Conservation (phyloP, 2,797 vertebrate species). For the Squalus acanthias region DNA sequence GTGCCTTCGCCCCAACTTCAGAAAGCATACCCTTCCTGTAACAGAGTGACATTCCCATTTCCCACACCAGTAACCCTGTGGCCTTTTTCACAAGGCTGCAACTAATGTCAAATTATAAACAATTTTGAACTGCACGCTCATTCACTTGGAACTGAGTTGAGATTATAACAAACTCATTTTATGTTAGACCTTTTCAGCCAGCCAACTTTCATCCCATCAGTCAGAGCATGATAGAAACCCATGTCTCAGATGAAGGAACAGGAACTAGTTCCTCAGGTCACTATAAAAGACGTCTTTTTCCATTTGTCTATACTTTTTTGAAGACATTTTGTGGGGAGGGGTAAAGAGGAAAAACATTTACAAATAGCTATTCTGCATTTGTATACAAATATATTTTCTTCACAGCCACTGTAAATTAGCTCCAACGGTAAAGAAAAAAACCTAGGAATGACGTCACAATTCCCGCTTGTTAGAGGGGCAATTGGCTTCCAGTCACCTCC, state of each 20-base stretch:
- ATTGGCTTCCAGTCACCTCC: not conserved
- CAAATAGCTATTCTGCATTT: not conserved
- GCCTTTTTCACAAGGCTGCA: not conserved
- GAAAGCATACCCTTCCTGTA: not conserved
- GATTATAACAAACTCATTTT: not conserved
- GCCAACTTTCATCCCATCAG: not conserved
- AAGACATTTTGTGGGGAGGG: not conserved
- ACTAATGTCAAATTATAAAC: not conserved
- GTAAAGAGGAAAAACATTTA: not conserved
- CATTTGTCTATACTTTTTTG: not conserved
- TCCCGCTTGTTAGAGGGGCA: not conserved
- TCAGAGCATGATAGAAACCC: not conserved
- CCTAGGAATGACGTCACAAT: not conserved
- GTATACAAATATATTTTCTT: not conserved
- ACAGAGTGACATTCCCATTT: not conserved
- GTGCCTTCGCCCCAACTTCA: not conserved
- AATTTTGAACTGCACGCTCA: not conserved
- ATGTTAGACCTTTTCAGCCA: not conserved
- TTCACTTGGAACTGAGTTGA: not conserved
- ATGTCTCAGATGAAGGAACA: not conserved
- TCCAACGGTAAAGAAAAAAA: not conserved
- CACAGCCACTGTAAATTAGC: not conserved
- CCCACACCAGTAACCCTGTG: not conserved
- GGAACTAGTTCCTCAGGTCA: not conserved
- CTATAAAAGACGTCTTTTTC: not conserved